Evolutionary conservation across 2,113 vertebrate genomes (phyloP), one percentile per base, ranked within the genome.

Genomic region (Pseudorectes ferrugineus): DNA sequence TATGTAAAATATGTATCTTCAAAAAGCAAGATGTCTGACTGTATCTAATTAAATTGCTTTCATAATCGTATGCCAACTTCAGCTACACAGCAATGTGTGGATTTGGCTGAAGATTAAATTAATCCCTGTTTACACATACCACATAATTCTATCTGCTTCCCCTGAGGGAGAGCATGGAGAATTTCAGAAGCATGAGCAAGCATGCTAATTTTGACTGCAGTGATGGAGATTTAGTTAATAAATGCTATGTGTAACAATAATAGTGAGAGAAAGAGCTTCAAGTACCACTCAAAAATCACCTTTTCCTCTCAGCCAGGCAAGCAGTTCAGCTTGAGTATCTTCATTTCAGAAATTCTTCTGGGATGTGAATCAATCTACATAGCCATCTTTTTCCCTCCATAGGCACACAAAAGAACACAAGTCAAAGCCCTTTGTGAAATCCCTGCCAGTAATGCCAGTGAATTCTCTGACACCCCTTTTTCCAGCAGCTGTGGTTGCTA

Each of bases 71-170:
- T 94, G 74, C 90, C 98, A 97, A 96, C 81, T 79, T 95, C 63
- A 89, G 70, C 92, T 80, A 76, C 80, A 92, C 46, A 23, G 62
- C 59, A 95, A 94, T 95, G 61, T 96, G 74, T 97, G 93, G 73
- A 97, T 98, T 96, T 97, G 73, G 48, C 31, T 93, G 63, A 94
- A 93, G 82, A 97, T 96, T 96, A 96, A 96, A 96, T 95, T 97
- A 96, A 97, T 97, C 85, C 57, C 65, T 97, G 33, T 97, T 98
- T 97, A 96, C 85, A 98, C 49, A 95, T 93, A 93, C 82, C 88
- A 96, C 22, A 38, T 94, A 97, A 97, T 97, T 97, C 85, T 95
- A 52, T 96, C 86, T 96, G 42, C 71, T 92, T 91, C 92, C 82
- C 85, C 75, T 65, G 35, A 89, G 73, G 38, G 67, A 96, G 21